phyloP scores from a whole-genome alignment of 2,888 invertebrate species.

The Lepidochrysops patricia region DNA sequence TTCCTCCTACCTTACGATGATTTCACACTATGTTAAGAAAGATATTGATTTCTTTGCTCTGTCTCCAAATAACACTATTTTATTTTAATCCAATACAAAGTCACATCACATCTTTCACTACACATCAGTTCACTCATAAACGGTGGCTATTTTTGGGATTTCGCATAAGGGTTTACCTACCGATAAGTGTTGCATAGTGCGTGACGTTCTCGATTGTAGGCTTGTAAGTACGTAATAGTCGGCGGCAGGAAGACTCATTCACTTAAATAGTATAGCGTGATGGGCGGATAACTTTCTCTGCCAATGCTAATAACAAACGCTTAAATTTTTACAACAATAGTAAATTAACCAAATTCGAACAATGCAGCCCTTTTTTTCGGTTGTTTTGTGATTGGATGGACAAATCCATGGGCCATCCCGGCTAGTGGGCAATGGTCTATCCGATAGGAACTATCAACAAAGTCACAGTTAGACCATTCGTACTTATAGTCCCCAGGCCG shows the following conservation, averaged over 20 bases:
- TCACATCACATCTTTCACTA: constrained; percentile 25
- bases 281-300: constrained; percentile 62
- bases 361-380: neutral
- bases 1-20: neutral
- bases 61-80: too few species aligned
- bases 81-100: neutral
- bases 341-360: neutral
- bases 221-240: constrained; percentile 51
- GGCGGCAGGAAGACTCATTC: constrained; percentile 49
- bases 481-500: too few species aligned
- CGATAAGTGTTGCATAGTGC: constrained; percentile 68
- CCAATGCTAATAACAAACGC: constrained; percentile 34
- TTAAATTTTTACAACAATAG: neutral
- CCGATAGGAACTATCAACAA: too few species aligned
- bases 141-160: constrained; percentile 30
- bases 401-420: too few species aligned
- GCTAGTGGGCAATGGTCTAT: too few species aligned
- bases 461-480: too few species aligned
- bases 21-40: neutral
- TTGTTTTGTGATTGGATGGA: too few species aligned
- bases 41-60: neutral
- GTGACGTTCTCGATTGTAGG: constrained; percentile 49
- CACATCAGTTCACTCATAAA: constrained; percentile 23
- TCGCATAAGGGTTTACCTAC: constrained; percentile 46
- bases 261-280: constrained; percentile 65